Conservation (phyloP, 2,888 invertebrate genomes). For the Taenaris catops region DNA sequence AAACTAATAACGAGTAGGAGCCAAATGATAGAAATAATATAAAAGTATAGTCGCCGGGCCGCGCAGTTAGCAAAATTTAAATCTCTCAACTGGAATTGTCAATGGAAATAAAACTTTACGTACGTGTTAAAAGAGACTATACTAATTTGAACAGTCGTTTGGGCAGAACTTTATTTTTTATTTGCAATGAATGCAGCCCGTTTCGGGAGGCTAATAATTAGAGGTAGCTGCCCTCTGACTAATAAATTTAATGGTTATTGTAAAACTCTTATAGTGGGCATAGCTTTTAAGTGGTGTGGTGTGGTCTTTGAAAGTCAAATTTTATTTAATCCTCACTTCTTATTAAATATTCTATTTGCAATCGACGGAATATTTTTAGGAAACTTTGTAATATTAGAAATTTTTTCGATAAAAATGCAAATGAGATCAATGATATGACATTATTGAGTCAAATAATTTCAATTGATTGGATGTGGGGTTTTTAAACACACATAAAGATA, state of each 20-base stretch:
- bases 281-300: no score
- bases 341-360: no score
- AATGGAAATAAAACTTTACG: conserved; percentile 32
- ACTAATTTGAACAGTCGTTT: conserved; percentile 13
- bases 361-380: no score
- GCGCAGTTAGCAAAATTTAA: conserved; percentile 21
- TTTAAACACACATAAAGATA: no score
- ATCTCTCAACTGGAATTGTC: conserved; percentile 14
- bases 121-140: conserved; percentile 26
- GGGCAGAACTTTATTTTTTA: conserved; percentile 32
- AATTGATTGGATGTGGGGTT: no score
- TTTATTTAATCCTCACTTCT: no score
- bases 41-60: conserved; percentile 8
- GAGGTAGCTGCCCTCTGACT: conserved; percentile 26
- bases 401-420: no score
- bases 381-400: no score
- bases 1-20: conserved; percentile 24
- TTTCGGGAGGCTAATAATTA: conserved; percentile 36
- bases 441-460: no score
- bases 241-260: conserved; percentile 4
- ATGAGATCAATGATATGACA: no score
- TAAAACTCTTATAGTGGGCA: no score
- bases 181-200: conserved; percentile 31
- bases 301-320: no score
- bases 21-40: conserved; percentile 23